A percentile compares a stretch with the other conserved stretches of the same genome.
Evolutionary conservation across 2,797 vertebrate species (phyloP).

Genomic region (Peromyscus attwateri): DNA sequence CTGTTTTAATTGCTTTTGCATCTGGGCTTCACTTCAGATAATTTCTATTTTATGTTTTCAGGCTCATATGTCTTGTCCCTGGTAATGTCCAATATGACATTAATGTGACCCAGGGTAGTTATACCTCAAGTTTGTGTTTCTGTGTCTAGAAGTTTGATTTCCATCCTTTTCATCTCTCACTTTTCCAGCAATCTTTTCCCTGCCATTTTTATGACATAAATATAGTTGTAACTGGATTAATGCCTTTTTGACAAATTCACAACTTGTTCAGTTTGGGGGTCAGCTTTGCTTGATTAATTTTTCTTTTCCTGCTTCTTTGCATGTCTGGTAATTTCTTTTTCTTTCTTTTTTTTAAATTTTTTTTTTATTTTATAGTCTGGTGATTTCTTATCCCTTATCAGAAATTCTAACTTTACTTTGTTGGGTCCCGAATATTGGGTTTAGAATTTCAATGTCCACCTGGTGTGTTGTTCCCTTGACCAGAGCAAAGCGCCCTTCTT

Average conservation of each 20-base stretch:
- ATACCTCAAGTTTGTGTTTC: conserved; percentile 19
- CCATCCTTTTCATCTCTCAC: background rate
- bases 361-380: background rate
- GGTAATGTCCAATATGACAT: background rate
- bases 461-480: background rate
- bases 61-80: background rate
- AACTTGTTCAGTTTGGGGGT: background rate
- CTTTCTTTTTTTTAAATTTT: no score
- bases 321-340: background rate
- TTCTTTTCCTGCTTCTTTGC: conserved; percentile 5
- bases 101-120: background rate
- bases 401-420: conserved; percentile 30
- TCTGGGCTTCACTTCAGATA: background rate
- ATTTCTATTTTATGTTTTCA: conserved; percentile 22
- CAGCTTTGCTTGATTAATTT: background rate
- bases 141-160: background rate
- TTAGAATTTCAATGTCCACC: background rate
- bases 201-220: background rate
- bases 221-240: background rate
- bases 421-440: background rate
- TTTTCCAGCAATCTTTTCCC: conserved; percentile 46
- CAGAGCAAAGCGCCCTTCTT: background rate
- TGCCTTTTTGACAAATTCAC: background rate
- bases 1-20: background rate
- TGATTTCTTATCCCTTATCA: background rate